Percentiles rank a stretch among this genome's conserved stretches.
Conservation (phyloP, 2,888 invertebrate genomes). For the Drosophila affinis region DNA sequence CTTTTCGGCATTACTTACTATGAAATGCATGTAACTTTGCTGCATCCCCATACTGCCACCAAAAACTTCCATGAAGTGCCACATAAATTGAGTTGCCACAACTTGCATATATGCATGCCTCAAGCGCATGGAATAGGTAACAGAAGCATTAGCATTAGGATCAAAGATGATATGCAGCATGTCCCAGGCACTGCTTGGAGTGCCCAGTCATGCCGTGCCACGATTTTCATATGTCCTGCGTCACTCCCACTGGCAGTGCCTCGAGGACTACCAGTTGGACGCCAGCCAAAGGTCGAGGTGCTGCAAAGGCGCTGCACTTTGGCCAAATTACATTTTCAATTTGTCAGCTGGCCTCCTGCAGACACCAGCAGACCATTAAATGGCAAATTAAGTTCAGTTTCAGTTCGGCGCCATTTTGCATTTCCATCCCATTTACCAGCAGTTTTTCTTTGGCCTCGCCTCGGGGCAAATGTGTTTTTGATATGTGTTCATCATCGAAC, state of each 20-base stretch:
- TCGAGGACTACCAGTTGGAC: slow-evolving; percentile 42
- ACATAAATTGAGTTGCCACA: slow-evolving; percentile 28
- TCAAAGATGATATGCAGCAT: slow-evolving; percentile 15
- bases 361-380: slow-evolving; percentile 48
- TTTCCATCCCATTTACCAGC: slow-evolving; percentile 9
- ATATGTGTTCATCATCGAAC: slow-evolving; percentile 59
- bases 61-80: slow-evolving; percentile 30
- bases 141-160: slow-evolving; percentile 26
- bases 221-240: slow-evolving; percentile 63
- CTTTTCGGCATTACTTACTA: slow-evolving; percentile 51
- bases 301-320: slow-evolving; percentile 66
- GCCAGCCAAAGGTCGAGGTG: slow-evolving; percentile 50
- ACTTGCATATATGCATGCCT: slow-evolving; percentile 11
- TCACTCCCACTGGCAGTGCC: not conserved
- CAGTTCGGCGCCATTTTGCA: slow-evolving; percentile 17
- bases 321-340: slow-evolving; percentile 77
- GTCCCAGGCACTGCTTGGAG: slow-evolving; percentile 3
- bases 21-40: slow-evolving; percentile 57
- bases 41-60: slow-evolving; percentile 20
- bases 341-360: slow-evolving; percentile 56
- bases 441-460: not conserved
- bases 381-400: slow-evolving; percentile 36
- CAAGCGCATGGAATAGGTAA: slow-evolving; percentile 10
- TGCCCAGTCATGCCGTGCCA: slow-evolving; percentile 31
- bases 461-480: slow-evolving; percentile 63